Conservation (phyloP, 1,140 invertebrate genomes). For the Drosophila tristis region DNA sequence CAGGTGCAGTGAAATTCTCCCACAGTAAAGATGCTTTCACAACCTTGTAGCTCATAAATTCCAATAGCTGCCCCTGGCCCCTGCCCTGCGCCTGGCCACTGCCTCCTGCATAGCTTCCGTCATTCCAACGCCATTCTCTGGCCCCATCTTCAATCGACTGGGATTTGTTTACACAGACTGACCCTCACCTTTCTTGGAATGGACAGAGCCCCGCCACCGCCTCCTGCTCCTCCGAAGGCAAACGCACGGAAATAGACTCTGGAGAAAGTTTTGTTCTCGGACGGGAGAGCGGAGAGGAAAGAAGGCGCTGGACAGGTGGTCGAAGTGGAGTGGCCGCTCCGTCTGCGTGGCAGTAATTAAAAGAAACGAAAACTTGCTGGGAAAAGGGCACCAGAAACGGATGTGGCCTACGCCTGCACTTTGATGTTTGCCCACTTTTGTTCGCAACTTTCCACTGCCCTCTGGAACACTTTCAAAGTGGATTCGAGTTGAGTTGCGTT, state of each 20-base stretch:
- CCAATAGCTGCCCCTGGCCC: conserved; percentile 18
- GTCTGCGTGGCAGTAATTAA: conserved; percentile 26
- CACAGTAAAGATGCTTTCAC: conserved; percentile 14
- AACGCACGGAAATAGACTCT: conserved; percentile 27
- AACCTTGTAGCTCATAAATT: conserved; percentile 38
- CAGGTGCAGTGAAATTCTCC: neutral
- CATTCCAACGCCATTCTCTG: conserved; percentile 5
- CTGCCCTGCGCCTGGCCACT: conserved; percentile 6
- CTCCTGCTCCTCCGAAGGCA: neutral
- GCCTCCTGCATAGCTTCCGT: too few species aligned
- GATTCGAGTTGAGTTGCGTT: too few species aligned
- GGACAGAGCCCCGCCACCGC: neutral
- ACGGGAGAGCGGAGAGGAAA: too few species aligned
- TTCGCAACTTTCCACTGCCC: too few species aligned
- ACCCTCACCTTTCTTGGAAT: conserved; percentile 17
- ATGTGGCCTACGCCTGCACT: conserved; percentile 35
- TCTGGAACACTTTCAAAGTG: too few species aligned
- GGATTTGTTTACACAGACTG: conserved; percentile 46
- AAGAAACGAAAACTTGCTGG: conserved; percentile 38
- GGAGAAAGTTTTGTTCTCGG: conserved; percentile 23
- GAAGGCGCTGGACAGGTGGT: too few species aligned
- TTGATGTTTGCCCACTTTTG: conserved; percentile 6
- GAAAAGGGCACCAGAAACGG: conserved; percentile 22
- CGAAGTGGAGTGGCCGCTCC: too few species aligned
- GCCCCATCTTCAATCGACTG: conserved; percentile 8